phyloP scores from a whole-genome alignment of 2,888 invertebrate genomes.

The Ophion costatus region DNA sequence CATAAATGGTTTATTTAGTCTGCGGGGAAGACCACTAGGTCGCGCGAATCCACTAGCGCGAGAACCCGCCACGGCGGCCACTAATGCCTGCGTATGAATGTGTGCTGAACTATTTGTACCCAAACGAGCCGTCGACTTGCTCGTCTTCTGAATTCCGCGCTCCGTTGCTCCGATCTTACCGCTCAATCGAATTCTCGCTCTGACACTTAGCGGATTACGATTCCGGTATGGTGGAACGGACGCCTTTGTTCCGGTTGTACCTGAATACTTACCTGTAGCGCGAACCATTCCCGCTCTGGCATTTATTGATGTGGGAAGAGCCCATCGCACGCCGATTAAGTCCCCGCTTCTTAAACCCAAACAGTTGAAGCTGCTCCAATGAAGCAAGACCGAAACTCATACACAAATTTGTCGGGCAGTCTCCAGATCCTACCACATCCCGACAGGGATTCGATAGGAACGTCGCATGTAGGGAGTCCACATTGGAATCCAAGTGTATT shows the following conservation, averaged over 20 bases:
- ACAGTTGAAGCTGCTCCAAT: background rate
- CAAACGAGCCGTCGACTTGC: slow-evolving; percentile 8
- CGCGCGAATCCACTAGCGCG: slow-evolving; percentile 32
- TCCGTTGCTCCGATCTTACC: slow-evolving; percentile 58
- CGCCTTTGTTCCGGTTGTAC: background rate
- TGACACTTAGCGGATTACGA: background rate
- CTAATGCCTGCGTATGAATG: slow-evolving; percentile 27
- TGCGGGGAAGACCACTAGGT: slow-evolving; percentile 25
- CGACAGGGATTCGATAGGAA: too few relatives aligned
- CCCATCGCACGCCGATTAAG: slow-evolving; percentile 11
- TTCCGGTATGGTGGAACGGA: slow-evolving; percentile 9
- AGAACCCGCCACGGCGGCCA: background rate
- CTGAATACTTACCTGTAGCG: slow-evolving; percentile 7
- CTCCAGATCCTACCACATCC: too few relatives aligned
- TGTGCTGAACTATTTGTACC: slow-evolving; percentile 35
- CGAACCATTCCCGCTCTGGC: slow-evolving; percentile 21
- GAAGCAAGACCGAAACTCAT: background rate
- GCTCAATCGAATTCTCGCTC: slow-evolving; percentile 62
- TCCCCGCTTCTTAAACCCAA: background rate
- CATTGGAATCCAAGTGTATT: too few relatives aligned
- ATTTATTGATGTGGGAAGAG: slow-evolving; percentile 15
- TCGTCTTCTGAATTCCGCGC: slow-evolving; percentile 60
- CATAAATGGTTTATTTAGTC: slow-evolving; percentile 74
- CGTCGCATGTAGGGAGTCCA: too few relatives aligned
- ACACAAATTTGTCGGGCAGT: too few relatives aligned